Conservation (phyloP, 2,113 vertebrate genomes). For the Centropus bengalensis region DNA sequence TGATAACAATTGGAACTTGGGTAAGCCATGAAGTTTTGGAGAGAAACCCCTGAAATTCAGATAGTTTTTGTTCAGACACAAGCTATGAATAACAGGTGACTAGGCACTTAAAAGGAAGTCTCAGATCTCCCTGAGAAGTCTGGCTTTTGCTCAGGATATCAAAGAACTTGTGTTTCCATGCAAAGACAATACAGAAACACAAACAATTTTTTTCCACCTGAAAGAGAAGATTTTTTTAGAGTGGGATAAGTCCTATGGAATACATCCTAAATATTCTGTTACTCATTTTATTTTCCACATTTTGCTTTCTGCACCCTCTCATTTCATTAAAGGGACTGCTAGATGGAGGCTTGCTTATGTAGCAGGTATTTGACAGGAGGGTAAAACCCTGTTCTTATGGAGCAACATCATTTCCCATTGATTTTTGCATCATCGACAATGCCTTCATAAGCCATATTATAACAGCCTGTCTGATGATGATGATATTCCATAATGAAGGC, state of each 20-base stretch:
- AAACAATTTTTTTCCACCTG: neutral
- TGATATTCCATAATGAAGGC: neutral
- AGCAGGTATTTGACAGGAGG: neutral
- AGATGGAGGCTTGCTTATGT: neutral
- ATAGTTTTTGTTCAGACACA: neutral
- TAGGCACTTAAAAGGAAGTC: conserved; percentile 4
- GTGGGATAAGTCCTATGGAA: neutral
- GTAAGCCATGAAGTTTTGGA: neutral
- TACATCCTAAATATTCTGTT: neutral
- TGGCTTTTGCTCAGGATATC: neutral
- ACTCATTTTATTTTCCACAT: neutral
- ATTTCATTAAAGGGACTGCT: neutral
- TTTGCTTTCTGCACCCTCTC: neutral
- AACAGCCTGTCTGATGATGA: neutral
- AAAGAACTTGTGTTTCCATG: neutral
- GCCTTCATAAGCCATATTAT: neutral
- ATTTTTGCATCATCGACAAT: neutral
- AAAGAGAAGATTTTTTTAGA: neutral
- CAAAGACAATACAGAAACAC: neutral
- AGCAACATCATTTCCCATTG: neutral
- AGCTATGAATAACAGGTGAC: neutral
- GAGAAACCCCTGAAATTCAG: neutral
- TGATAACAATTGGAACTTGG: neutral
- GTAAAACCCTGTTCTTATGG: neutral
- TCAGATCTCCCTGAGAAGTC: conserved; percentile 26